Evolutionary conservation across 2,113 vertebrate species (phyloP).

Genomic region (Megaceryle torquata): DNA sequence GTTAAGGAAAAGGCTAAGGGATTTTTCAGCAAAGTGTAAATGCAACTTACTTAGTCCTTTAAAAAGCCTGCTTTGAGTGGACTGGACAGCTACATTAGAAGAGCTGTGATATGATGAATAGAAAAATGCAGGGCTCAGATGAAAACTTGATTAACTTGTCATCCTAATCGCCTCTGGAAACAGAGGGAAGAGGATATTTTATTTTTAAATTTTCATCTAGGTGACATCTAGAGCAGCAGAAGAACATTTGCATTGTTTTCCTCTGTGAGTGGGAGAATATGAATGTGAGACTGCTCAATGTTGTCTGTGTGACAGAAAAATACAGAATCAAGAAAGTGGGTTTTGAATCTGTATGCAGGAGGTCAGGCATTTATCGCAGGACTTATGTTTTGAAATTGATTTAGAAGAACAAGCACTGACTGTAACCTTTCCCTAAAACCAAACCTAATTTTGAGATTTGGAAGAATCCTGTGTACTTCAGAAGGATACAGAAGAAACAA

Average conservation of each 20-base stretch:
- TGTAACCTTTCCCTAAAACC: not conserved
- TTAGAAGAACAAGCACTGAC: not conserved
- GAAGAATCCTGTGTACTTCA: not conserved
- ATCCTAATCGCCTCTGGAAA: not conserved
- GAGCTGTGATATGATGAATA: not conserved
- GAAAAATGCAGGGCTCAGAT: not conserved
- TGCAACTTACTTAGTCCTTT: not conserved
- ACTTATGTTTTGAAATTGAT: not conserved
- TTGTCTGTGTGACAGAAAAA: not conserved
- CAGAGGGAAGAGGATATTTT: not conserved
- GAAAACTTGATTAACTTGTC: conserved; percentile 48
- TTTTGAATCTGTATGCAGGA: not conserved
- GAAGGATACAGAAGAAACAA: not conserved
- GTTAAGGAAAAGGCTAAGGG: not conserved
- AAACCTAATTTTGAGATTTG: not conserved
- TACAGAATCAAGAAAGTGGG: not conserved
- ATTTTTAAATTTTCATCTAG: conserved; percentile 39
- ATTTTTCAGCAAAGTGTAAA: not conserved
- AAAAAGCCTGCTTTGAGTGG: not conserved
- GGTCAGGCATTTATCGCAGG: not conserved
- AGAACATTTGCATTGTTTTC: conserved; percentile 18
- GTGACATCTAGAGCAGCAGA: not conserved
- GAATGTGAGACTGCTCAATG: not conserved
- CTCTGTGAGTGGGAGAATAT: not conserved
- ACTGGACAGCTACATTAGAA: not conserved